Conservation (phyloP, 2,797 vertebrate genomes). For the Sebastes wilsoni region DNA sequence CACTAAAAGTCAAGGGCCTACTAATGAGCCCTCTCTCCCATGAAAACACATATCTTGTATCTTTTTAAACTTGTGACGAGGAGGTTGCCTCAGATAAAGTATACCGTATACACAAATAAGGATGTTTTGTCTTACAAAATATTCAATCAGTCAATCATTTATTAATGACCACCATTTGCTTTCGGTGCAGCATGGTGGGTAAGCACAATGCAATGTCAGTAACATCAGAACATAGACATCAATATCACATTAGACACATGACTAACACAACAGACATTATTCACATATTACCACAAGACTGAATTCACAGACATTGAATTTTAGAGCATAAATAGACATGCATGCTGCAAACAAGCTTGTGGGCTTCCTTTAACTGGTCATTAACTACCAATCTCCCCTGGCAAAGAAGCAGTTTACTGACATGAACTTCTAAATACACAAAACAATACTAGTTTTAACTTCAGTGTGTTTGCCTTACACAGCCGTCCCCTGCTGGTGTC, state of each 20-base stretch:
- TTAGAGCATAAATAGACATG: not conserved
- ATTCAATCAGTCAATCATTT: not conserved
- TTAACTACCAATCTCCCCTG: constrained; percentile 16
- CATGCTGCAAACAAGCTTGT: not conserved
- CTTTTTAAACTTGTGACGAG: not conserved
- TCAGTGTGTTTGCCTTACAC: not conserved
- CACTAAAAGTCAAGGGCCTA: constrained; percentile 39
- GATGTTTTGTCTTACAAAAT: not conserved
- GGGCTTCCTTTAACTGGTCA: constrained; percentile 15
- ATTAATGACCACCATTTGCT: not conserved
- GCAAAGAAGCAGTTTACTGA: not conserved
- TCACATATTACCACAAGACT: not conserved
- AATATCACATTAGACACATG: not conserved
- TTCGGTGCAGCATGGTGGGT: not conserved
- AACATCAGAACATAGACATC: no score
- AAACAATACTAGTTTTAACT: not conserved
- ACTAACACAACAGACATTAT: not conserved
- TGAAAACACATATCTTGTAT: constrained; percentile 18
- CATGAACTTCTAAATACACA: constrained; percentile 9
- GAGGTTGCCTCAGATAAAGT: not conserved
- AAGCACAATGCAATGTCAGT: not conserved
- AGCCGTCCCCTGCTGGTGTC: constrained; percentile 3
- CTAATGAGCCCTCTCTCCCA: constrained; percentile 18
- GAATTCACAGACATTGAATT: not conserved
- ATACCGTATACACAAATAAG: not conserved